phyloP scores from a whole-genome alignment of 2,888 invertebrate species.

The Ferdinandea cuprea region DNA sequence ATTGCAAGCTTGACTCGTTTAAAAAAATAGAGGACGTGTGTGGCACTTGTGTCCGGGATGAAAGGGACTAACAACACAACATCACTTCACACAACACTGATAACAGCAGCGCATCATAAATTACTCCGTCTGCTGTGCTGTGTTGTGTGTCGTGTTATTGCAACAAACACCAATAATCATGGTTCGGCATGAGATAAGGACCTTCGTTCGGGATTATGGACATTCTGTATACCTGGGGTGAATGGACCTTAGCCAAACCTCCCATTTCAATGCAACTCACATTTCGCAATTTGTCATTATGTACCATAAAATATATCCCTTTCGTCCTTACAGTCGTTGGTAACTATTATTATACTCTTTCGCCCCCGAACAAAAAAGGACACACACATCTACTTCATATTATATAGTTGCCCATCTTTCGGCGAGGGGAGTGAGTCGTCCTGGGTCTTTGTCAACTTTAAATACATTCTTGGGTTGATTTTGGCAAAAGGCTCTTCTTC shows the following conservation, averaged over 20 bases:
- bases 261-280: conserved; percentile 62
- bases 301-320: conserved; percentile 64
- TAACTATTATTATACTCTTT: conserved; percentile 31
- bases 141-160: conserved; percentile 58
- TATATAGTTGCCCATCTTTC: background rate
- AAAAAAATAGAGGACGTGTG: conserved; percentile 44
- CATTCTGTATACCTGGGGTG: conserved; percentile 14
- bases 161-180: conserved; percentile 72
- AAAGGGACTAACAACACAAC: conserved; percentile 40
- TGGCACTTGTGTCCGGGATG: conserved; percentile 59
- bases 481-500: conserved; percentile 9
- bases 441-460: conserved; percentile 48
- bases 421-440: conserved; percentile 9
- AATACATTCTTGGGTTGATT: conserved; percentile 42
- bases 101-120: conserved; percentile 70
- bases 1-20: conserved; percentile 21
- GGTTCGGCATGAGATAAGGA: conserved; percentile 67
- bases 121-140: conserved; percentile 57
- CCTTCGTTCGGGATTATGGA: conserved; percentile 46
- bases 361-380: conserved; percentile 21
- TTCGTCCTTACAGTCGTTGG: conserved; percentile 30
- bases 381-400: conserved; percentile 6
- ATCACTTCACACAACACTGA: conserved; percentile 65
- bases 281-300: conserved; percentile 72
- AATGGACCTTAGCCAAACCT: conserved; percentile 19